A percentile compares a stretch with the other conserved stretches of the same genome.
Conservation (phyloP, 2,888 invertebrate species). For the Embidobia sp. region DNA sequence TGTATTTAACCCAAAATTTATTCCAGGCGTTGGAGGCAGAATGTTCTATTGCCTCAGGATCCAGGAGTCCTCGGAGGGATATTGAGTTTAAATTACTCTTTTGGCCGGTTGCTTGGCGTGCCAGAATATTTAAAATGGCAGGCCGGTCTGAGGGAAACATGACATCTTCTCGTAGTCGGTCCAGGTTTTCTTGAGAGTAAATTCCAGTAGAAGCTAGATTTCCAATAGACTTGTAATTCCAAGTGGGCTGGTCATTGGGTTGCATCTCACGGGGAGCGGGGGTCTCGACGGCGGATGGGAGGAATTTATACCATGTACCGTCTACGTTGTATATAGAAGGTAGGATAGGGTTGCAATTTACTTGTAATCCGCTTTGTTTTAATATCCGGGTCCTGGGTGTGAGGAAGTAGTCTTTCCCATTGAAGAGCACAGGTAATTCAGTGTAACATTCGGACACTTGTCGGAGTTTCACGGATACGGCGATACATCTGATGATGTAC, state of each 20-base stretch:
- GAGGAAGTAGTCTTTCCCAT: slow-evolving; percentile 46
- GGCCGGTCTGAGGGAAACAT: slow-evolving; percentile 24
- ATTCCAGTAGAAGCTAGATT: slow-evolving; percentile 23
- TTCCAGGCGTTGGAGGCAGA: neutral
- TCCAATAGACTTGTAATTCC: slow-evolving; percentile 1
- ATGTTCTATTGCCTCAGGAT: neutral
- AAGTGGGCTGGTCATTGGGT: slow-evolving; percentile 4
- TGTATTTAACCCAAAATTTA: neutral
- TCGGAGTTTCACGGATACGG: slow-evolving; percentile 59
- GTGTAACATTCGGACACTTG: slow-evolving; percentile 60
- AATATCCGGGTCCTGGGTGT: slow-evolving; percentile 65
- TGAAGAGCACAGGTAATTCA: slow-evolving; percentile 59
- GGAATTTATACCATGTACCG: slow-evolving; percentile 47
- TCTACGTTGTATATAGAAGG: slow-evolving; percentile 62
- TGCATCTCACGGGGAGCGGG: too few relatives aligned
- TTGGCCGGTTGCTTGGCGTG: neutral
- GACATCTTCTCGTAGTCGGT: slow-evolving; percentile 3
- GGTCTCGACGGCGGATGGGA: neutral
- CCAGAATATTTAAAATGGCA: slow-evolving; percentile 3
- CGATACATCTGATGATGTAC: slow-evolving; percentile 69
- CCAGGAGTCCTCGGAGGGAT: neutral
- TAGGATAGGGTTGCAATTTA: slow-evolving; percentile 58
- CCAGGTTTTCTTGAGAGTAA: slow-evolving; percentile 3
- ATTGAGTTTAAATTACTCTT: neutral
- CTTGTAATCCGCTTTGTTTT: slow-evolving; percentile 38